Evolutionary conservation across 2,797 vertebrate genomes (phyloP).

Genomic region (Petrocephalus schoutedeni): DNA sequence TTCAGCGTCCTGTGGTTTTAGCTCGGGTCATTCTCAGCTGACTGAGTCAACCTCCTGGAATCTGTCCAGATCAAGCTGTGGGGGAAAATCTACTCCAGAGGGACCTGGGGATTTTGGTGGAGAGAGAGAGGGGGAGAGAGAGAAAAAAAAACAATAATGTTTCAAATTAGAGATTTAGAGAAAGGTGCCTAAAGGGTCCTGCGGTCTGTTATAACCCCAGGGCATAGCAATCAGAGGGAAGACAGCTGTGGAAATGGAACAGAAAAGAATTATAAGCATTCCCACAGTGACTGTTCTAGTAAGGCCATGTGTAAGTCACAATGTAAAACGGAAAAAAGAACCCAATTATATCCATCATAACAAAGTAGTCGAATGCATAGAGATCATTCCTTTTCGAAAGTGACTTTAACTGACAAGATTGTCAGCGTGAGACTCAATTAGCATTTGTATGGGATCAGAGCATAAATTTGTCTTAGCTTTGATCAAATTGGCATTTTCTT

Average conservation of each 20-base stretch:
- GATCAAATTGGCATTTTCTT: constrained; percentile 14
- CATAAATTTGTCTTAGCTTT: neutral
- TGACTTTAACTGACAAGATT: neutral
- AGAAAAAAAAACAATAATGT: neutral
- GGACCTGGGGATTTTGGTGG: constrained; percentile 15
- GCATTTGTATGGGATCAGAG: constrained; percentile 4
- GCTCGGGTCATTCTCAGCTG: constrained; percentile 11
- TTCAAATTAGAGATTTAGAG: constrained; percentile 11
- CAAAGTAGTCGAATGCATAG: neutral
- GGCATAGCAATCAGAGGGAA: neutral
- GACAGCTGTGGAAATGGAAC: neutral
- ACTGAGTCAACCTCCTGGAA: constrained; percentile 22
- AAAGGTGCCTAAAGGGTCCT: constrained; percentile 4
- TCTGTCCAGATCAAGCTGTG: neutral
- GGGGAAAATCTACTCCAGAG: neutral
- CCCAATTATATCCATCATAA: neutral
- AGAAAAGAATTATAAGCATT: neutral
- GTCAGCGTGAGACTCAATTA: constrained; percentile 1
- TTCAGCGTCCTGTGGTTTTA: neutral
- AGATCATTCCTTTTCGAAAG: neutral
- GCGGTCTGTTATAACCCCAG: neutral
- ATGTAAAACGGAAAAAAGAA: neutral
- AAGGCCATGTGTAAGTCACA: constrained; percentile 9
- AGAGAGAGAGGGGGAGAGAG: neutral
- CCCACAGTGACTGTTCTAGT: neutral